Evolutionary conservation across 2,888 invertebrate genomes (phyloP).

Genomic region (Cheilosia urbana): DNA sequence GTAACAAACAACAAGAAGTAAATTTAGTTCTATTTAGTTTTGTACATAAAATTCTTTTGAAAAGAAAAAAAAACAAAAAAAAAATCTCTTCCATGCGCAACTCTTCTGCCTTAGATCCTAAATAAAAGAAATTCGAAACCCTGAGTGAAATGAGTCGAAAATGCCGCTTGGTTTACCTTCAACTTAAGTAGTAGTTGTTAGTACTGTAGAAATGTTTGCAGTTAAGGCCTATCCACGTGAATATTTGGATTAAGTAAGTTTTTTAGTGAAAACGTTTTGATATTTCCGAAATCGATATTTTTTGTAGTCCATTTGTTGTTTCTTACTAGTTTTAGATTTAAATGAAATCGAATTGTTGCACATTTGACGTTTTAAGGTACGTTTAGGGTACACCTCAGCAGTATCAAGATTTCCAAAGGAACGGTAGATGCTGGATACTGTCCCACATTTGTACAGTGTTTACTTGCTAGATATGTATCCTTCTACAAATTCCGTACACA

Average conservation of each 20-base stretch:
- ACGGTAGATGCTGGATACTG: no score
- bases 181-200: slow-evolving; percentile 10
- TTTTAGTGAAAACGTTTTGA: slow-evolving; percentile 4
- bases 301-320: neutral
- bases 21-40: slow-evolving; percentile 30
- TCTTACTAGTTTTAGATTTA: neutral
- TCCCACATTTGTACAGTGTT: no score
- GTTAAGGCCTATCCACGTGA: slow-evolving; percentile 19
- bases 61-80: slow-evolving; percentile 8
- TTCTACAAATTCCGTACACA: no score
- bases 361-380: neutral
- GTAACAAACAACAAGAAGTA: slow-evolving; percentile 32
- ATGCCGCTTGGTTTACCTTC: slow-evolving; percentile 19
- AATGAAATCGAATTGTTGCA: neutral
- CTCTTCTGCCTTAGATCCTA: slow-evolving; percentile 68
- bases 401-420: no score
- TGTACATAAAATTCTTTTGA: slow-evolving; percentile 59
- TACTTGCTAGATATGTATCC: no score
- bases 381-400: no score
- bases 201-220: slow-evolving; percentile 23
- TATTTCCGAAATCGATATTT: neutral
- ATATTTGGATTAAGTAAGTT: neutral
- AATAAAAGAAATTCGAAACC: slow-evolving; percentile 15
- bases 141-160: slow-evolving; percentile 2
- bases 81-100: slow-evolving; percentile 69